Conservation (phyloP, 2,888 invertebrate genomes). For the Litoditis marina region DNA sequence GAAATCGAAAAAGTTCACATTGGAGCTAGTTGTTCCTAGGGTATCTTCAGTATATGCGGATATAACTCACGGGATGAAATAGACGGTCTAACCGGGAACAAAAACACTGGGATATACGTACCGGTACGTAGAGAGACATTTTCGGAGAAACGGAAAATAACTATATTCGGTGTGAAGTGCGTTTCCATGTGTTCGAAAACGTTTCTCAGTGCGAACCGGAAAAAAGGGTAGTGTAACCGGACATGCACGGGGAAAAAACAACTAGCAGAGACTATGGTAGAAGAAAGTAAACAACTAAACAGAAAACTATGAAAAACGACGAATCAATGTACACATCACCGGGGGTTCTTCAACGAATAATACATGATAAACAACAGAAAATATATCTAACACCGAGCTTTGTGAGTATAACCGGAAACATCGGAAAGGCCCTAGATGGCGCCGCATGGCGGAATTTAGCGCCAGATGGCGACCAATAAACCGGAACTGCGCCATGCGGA, state of each 20-base stretch:
- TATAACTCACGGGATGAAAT: too few relatives aligned
- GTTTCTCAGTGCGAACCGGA: too few relatives aligned
- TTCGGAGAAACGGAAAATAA: too few relatives aligned
- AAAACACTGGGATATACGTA: too few relatives aligned
- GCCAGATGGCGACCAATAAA: neutral
- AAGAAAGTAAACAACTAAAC: slow-evolving; percentile 9
- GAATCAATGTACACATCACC: slow-evolving; percentile 17
- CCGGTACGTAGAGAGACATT: too few relatives aligned
- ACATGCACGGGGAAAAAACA: slow-evolving; percentile 7
- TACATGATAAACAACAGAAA: neutral
- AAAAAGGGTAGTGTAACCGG: too few relatives aligned
- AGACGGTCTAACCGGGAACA: too few relatives aligned
- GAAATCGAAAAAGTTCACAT: too few relatives aligned
- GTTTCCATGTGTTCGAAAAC: too few relatives aligned
- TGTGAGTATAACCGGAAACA: neutral
- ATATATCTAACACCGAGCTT: neutral
- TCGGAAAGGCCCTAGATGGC: neutral
- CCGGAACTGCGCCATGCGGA: neutral
- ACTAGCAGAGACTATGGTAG: slow-evolving; percentile 12
- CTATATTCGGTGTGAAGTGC: too few relatives aligned
- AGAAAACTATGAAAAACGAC: slow-evolving; percentile 2
- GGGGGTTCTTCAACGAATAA: slow-evolving; percentile 14
- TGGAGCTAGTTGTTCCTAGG: too few relatives aligned
- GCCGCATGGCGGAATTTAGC: neutral
- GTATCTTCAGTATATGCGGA: too few relatives aligned